These are phyloP conservation scores for Zootermopsis nevadensis DNA, from an alignment of 2,888 invertebrate species.

Conservation along the genomic window DNA sequence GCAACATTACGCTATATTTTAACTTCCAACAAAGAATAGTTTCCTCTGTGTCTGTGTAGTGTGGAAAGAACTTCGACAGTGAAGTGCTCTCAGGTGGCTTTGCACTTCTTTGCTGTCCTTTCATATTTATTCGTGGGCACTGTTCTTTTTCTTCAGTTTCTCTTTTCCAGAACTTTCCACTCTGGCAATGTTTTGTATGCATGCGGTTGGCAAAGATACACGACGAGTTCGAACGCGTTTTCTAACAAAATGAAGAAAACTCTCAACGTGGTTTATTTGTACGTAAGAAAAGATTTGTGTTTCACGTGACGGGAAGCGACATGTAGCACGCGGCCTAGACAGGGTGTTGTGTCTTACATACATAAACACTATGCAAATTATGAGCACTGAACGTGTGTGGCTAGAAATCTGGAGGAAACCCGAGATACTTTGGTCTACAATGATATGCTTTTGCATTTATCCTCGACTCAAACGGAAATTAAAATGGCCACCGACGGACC, in stretches of 20 bases:
- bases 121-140: not conserved
- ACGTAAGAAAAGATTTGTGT: no score
- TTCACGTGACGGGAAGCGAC: no score
- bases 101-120: not conserved
- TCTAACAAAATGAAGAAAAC: not conserved
- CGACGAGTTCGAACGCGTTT: not conserved
- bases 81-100: constrained; percentile 28
- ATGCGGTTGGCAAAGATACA: not conserved
- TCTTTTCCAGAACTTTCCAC: not conserved
- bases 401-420: no score
- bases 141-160: not conserved
- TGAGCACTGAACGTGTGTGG: no score
- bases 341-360: no score
- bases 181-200: not conserved
- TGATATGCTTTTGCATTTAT: no score
- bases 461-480: no score
- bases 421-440: no score
- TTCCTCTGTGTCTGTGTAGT: not conserved
- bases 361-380: no score
- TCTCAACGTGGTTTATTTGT: no score
- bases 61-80: not conserved
- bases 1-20: constrained; percentile 10
- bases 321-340: no score
- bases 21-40: constrained; percentile 6
- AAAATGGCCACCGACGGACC: no score